phyloP scores from a whole-genome alignment of 2,113 vertebrate species.

The Ictalurus punctatus region DNA sequence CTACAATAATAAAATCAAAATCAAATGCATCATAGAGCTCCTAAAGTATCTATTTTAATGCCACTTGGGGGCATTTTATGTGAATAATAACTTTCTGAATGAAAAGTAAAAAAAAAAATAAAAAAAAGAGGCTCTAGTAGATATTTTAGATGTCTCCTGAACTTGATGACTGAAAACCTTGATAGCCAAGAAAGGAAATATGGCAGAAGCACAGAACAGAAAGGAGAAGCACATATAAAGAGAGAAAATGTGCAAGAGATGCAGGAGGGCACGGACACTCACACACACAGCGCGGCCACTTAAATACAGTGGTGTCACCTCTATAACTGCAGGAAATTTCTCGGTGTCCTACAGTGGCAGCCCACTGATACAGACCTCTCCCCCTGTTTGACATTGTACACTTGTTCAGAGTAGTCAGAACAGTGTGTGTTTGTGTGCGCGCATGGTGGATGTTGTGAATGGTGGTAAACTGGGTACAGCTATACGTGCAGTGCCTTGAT shows the following conservation, averaged over 20 bases:
- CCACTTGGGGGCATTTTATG: background rate
- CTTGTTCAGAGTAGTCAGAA: background rate
- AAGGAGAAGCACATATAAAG: background rate
- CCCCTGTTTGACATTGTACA: background rate
- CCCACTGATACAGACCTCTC: background rate
- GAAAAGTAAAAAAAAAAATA: background rate
- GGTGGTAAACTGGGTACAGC: slow-evolving; percentile 11
- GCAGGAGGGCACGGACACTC: background rate
- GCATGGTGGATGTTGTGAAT: background rate
- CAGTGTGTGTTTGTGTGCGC: background rate
- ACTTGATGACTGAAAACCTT: background rate
- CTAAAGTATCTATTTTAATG: background rate
- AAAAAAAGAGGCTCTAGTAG: background rate
- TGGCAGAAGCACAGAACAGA: background rate
- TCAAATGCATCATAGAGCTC: background rate
- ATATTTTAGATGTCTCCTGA: background rate
- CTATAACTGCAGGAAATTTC: slow-evolving; percentile 13
- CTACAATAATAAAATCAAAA: too few relatives aligned
- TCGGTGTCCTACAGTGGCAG: background rate
- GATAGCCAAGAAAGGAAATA: background rate
- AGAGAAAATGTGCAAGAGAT: background rate
- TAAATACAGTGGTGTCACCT: slow-evolving; percentile 25
- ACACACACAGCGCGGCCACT: background rate
- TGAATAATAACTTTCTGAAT: background rate
- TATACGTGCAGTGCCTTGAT: background rate